Evolutionary conservation across 92 coral and sea anemone genomes (phyloP).

Genomic region (Nematostella vectensis): DNA sequence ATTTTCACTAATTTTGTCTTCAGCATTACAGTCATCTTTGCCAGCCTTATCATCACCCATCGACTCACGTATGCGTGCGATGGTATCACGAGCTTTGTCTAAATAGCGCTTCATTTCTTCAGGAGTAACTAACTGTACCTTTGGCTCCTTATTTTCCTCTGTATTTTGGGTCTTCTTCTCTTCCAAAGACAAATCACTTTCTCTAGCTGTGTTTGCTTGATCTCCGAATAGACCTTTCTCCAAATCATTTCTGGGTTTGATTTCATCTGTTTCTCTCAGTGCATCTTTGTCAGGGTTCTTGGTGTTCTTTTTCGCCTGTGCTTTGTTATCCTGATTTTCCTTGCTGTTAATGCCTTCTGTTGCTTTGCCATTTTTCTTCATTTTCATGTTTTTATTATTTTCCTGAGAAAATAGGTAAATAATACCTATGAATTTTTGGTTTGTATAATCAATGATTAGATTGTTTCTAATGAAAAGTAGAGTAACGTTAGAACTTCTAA

Average conservation of each 20-base stretch:
- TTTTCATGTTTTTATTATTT: neutral
- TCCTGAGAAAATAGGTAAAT: too few species aligned
- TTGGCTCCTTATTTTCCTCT: slow-evolving; percentile 10
- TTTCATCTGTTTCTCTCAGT: neutral
- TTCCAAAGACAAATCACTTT: neutral
- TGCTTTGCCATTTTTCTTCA: neutral
- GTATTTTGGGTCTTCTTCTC: neutral
- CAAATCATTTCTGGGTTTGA: neutral
- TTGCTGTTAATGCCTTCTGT: neutral
- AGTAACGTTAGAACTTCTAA: too few species aligned
- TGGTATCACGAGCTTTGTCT: too few species aligned
- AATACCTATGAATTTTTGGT: too few species aligned
- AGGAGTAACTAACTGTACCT: too few species aligned
- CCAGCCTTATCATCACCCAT: neutral
- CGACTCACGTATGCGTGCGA: too few species aligned
- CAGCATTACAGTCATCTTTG: neutral
- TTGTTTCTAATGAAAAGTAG: too few species aligned
- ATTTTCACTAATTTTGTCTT: neutral
- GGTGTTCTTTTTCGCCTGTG: slow-evolving; percentile 1
- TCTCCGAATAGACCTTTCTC: too few species aligned
- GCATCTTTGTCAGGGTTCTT: too few species aligned
- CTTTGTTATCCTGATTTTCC: slow-evolving; percentile 1
- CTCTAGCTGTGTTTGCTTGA: neutral
- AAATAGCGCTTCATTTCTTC: too few species aligned
- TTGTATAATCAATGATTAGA: too few species aligned